A percentile compares a stretch with the other conserved stretches of the same genome.
Evolutionary conservation across 2,888 invertebrate genomes (phyloP).

Genomic region (Minunthozetes semirufus): DNA sequence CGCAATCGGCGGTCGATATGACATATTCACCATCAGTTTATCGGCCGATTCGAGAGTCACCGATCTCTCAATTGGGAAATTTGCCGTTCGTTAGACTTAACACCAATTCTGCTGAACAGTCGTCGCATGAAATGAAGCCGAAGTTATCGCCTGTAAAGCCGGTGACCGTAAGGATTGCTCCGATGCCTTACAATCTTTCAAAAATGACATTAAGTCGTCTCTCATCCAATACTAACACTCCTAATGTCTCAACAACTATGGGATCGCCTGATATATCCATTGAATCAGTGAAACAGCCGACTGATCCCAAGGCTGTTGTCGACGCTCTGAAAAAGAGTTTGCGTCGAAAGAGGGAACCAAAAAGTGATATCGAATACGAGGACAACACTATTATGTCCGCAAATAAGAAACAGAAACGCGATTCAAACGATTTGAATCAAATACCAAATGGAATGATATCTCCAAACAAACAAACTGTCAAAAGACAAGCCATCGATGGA

Average conservation of each 20-base stretch:
- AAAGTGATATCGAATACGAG: background rate
- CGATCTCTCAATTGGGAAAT: constrained; percentile 25
- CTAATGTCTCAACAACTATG: background rate
- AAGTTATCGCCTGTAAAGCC: background rate
- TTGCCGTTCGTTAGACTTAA: background rate
- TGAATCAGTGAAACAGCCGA: background rate
- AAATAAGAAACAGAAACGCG: constrained; percentile 10
- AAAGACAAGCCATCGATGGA: background rate
- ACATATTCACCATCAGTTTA: background rate
- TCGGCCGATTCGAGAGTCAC: background rate
- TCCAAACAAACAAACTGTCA: background rate
- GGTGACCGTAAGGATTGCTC: constrained; percentile 15
- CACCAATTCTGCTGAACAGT: background rate
- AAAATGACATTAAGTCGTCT: constrained; percentile 9
- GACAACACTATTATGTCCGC: background rate
- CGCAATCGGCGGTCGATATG: background rate
- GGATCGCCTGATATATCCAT: background rate
- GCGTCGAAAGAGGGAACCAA: background rate
- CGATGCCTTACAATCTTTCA: constrained; percentile 12
- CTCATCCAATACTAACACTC: background rate
- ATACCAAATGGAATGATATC: constrained; percentile 5
- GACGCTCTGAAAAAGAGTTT: background rate
- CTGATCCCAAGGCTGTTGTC: background rate
- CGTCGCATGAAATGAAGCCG: background rate
- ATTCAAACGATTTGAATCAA: background rate